Evolutionary conservation across 1,140 invertebrate species (phyloP).

Genomic region (Ceratitis capitata): DNA sequence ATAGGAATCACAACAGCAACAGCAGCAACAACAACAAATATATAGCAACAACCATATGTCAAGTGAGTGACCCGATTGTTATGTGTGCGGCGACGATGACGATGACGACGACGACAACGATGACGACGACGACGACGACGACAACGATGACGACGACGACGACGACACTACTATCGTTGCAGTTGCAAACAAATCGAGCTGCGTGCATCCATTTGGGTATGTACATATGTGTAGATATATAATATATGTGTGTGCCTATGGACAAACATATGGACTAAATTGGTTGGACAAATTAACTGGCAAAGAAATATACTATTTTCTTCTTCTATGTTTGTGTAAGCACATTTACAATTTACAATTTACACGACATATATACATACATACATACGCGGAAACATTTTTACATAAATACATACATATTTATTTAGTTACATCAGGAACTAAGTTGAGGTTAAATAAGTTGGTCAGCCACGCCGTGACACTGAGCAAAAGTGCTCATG

Average conservation of each 20-base stretch:
- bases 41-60: slow-evolving; percentile 25
- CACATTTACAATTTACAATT: background rate
- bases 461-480: slow-evolving; percentile 17
- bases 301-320: background rate
- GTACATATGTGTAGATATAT: background rate
- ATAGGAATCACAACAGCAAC: background rate
- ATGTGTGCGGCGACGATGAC: background rate
- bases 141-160: background rate
- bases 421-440: background rate
- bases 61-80: slow-evolving; percentile 35
- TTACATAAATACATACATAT: background rate
- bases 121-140: too few relatives aligned
- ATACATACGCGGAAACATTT: background rate
- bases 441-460: slow-evolving; percentile 18
- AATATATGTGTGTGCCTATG: background rate
- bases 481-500: background rate
- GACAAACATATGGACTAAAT: background rate
- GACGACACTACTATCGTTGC: background rate
- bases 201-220: background rate
- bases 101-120: background rate
- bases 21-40: slow-evolving; percentile 15
- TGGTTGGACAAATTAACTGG: slow-evolving; percentile 31
- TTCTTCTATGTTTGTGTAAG: background rate
- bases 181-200: background rate
- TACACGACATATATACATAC: background rate